Evolutionary conservation across 1,140 invertebrate genomes (phyloP).

Genomic region (Cheumatopsyche charites): DNA sequence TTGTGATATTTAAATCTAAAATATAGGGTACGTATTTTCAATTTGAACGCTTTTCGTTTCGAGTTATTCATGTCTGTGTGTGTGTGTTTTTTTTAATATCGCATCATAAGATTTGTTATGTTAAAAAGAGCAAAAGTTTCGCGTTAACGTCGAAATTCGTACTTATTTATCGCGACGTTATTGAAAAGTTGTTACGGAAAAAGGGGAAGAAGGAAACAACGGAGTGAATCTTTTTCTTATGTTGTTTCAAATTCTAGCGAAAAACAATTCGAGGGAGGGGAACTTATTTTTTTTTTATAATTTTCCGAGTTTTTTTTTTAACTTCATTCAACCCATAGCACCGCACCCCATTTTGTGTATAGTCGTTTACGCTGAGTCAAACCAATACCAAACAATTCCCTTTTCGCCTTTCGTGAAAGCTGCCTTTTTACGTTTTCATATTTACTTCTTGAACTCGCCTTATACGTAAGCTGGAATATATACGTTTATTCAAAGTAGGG

Average conservation of each 20-base stretch:
- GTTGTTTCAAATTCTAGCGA: conserved; percentile 16
- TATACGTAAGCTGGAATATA: neutral
- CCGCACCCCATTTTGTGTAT: conserved; percentile 4
- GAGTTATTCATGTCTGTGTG: too few species aligned
- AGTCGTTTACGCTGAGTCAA: conserved; percentile 26
- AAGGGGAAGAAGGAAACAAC: conserved; percentile 3
- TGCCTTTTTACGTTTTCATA: conserved; percentile 28
- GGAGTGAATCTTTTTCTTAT: conserved; percentile 11
- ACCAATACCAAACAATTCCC: conserved; percentile 28
- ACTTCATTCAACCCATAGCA: too few species aligned
- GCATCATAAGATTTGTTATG: too few species aligned
- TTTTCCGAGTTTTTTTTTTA: conserved; percentile 13
- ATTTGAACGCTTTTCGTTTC: too few species aligned
- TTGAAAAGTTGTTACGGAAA: conserved; percentile 18
- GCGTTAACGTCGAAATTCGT: too few species aligned
- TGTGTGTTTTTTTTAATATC: too few species aligned
- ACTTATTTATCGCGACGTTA: conserved; percentile 16
- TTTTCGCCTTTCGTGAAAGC: conserved; percentile 26
- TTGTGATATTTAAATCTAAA: too few species aligned
- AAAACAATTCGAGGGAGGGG: conserved; percentile 7
- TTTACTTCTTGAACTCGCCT: conserved; percentile 18
- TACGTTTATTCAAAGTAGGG: too few species aligned
- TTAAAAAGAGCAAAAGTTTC: too few species aligned
- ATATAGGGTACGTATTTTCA: too few species aligned
- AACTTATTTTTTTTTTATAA: conserved; percentile 22